Conservation (phyloP, 2,113 vertebrate genomes). For the Ctenodactylus gundi region DNA sequence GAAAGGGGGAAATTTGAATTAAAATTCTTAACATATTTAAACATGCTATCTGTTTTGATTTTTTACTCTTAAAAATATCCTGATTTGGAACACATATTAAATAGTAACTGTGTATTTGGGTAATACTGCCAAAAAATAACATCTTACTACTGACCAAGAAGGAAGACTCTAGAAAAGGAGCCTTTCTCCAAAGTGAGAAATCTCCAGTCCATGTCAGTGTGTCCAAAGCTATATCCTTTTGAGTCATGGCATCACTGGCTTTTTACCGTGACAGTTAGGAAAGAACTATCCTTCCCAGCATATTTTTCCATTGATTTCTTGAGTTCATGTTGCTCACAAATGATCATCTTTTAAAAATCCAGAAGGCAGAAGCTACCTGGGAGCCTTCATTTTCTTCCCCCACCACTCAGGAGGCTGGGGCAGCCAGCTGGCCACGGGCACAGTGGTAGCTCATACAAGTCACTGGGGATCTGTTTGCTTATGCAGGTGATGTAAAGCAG, state of each 20-base stretch:
- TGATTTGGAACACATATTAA: neutral
- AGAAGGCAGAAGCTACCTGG: neutral
- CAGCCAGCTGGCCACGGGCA: neutral
- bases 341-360: neutral
- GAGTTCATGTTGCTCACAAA: neutral
- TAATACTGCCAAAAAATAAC: neutral
- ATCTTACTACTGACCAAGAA: fast-evolving
- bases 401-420: neutral
- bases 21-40: neutral
- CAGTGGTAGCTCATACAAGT: fast-evolving
- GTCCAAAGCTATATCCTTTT: neutral
- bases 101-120: fast-evolving
- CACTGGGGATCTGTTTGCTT: neutral
- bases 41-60: neutral
- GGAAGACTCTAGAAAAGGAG: neutral
- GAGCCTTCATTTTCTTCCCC: neutral
- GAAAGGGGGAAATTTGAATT: neutral
- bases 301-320: no score
- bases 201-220: neutral
- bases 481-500: neutral
- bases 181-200: neutral
- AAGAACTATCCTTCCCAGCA: neutral
- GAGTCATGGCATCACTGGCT: slow-evolving; percentile 15
- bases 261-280: neutral
- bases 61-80: neutral